Evolutionary conservation across 1,140 invertebrate genomes (phyloP).

Genomic region (Diploscapter pachys): DNA sequence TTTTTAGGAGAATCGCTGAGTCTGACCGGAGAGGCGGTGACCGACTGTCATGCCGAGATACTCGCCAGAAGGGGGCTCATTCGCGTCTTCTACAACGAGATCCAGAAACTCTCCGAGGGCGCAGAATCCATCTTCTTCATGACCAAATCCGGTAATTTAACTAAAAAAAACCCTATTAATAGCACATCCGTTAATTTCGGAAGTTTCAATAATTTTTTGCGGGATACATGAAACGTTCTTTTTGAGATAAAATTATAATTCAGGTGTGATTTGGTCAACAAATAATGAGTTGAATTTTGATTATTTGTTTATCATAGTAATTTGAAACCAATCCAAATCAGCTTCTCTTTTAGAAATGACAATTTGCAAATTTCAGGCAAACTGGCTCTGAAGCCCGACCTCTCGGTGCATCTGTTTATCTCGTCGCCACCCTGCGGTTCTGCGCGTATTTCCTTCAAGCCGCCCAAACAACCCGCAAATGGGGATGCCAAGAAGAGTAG

Average conservation of each 20-base stretch:
- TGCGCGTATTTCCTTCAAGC: slow-evolving; percentile 16
- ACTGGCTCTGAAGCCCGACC: slow-evolving; percentile 1
- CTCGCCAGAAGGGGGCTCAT: slow-evolving; percentile 20
- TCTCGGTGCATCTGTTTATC: slow-evolving; percentile 29
- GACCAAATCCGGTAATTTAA: too few species aligned
- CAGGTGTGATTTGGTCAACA: not conserved
- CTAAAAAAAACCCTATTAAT: too few species aligned
- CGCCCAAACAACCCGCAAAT: not conserved
- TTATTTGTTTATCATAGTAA: not conserved
- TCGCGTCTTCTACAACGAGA: slow-evolving; percentile 10
- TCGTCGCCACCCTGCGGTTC: slow-evolving; percentile 29
- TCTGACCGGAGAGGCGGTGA: slow-evolving; percentile 9
- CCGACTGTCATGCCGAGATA: slow-evolving; percentile 35
- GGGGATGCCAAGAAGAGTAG: slow-evolving; percentile 1
- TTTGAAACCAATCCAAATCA: not conserved
- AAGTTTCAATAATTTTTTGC: not conserved
- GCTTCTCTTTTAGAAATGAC: not conserved
- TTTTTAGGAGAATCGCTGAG: slow-evolving; percentile 6
- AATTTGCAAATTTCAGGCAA: not conserved
- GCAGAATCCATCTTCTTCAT: too few species aligned
- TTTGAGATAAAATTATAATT: slow-evolving; percentile 4
- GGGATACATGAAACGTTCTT: not conserved
- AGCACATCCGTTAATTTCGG: too few species aligned
- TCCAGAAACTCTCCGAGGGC: not conserved
- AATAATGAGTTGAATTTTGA: not conserved